Evolutionary conservation across 1,140 invertebrate genomes (phyloP).

Genomic region (Wiebesia pumilae): DNA sequence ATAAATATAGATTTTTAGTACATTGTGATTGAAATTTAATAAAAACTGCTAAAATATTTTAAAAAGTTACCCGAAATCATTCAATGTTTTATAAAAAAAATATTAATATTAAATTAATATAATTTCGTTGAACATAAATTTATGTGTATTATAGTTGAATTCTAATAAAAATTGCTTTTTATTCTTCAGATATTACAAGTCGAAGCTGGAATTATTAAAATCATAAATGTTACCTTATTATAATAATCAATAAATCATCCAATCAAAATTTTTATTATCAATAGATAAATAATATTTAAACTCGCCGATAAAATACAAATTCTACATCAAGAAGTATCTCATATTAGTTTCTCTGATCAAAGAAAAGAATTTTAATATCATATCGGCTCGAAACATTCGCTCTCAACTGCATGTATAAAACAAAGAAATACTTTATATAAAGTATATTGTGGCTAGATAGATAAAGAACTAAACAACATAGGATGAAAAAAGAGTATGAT

Average conservation of each 20-base stretch:
- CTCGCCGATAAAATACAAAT: background rate
- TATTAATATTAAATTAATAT: too few relatives aligned
- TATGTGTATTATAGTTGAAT: too few relatives aligned
- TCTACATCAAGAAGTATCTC: background rate
- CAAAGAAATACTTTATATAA: background rate
- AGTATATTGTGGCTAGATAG: conserved; percentile 2
- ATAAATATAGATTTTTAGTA: too few relatives aligned
- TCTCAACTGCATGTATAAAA: background rate
- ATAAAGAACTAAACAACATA: background rate
- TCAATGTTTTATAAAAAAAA: too few relatives aligned
- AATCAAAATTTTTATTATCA: background rate
- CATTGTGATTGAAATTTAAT: too few relatives aligned
- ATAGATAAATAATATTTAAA: background rate
- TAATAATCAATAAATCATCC: background rate
- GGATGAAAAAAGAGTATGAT: background rate
- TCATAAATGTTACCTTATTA: background rate
- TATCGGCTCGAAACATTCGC: background rate
- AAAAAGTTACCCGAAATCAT: too few relatives aligned
- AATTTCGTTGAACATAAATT: too few relatives aligned
- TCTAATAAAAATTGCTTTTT: too few relatives aligned
- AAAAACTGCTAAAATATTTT: too few relatives aligned
- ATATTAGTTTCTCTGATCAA: background rate
- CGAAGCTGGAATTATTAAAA: too few relatives aligned
- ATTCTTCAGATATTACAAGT: too few relatives aligned
- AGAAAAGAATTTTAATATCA: background rate